Percentiles rank a stretch among this genome's conserved stretches.
Conservation (phyloP, 2,888 invertebrate genomes). For the Ophioninae sp. region DNA sequence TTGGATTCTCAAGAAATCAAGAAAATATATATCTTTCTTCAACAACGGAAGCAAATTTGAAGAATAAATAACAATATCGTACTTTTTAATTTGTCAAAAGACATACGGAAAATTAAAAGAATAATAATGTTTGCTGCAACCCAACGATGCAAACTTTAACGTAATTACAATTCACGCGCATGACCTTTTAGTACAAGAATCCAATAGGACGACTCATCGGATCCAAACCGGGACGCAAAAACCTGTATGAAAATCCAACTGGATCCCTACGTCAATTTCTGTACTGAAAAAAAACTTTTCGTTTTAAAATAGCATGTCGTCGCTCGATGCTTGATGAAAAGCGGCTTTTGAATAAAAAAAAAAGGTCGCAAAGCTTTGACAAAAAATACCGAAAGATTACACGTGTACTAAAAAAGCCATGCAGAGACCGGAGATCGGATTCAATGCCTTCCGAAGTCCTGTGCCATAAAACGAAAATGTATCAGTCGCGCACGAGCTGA, state of each 20-base stretch:
- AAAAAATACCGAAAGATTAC: not conserved
- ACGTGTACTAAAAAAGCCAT: not conserved
- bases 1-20: too few relatives aligned
- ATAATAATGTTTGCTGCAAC: too few relatives aligned
- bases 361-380: not conserved
- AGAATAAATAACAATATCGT: too few relatives aligned
- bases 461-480: conserved; percentile 9
- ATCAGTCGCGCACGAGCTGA: conserved; percentile 2
- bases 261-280: too few relatives aligned
- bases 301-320: not conserved
- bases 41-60: too few relatives aligned
- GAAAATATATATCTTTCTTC: too few relatives aligned
- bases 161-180: too few relatives aligned
- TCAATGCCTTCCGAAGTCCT: conserved; percentile 28
- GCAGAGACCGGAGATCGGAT: not conserved
- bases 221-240: not conserved
- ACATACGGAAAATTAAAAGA: too few relatives aligned
- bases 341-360: conserved; percentile 12
- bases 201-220: too few relatives aligned
- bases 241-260: conserved; percentile 1
- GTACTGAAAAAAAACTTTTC: not conserved
- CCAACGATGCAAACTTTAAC: too few relatives aligned
- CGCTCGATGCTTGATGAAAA: not conserved
- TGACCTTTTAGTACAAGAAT: too few relatives aligned
- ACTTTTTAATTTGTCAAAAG: too few relatives aligned